Conservation (phyloP, 1,140 invertebrate genomes). For the Diachasma alloeum region DNA sequence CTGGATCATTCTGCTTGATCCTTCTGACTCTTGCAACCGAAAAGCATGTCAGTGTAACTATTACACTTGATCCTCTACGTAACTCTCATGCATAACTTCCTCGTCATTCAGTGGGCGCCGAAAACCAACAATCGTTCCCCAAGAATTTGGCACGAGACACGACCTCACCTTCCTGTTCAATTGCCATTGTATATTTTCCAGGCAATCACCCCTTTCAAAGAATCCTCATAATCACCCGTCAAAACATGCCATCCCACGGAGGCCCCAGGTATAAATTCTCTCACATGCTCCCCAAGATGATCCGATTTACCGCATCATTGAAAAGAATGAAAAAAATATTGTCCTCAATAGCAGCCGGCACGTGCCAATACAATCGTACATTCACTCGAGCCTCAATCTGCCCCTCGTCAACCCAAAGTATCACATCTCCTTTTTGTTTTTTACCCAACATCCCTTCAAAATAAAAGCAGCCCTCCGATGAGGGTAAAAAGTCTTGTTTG, state of each 20-base stretch:
- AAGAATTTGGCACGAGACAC: neutral
- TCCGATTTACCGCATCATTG: constrained; percentile 36
- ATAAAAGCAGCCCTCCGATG: neutral
- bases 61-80: too few relatives aligned
- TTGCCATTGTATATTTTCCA: neutral
- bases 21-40: too few relatives aligned
- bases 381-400: constrained; percentile 13
- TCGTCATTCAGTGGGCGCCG: too few relatives aligned
- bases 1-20: too few relatives aligned
- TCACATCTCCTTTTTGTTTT: neutral
- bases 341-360: constrained; percentile 24
- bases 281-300: constrained; percentile 18
- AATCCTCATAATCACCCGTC: constrained; percentile 3
- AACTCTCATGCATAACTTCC: too few relatives aligned
- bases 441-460: neutral
- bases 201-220: neutral
- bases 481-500: constrained; percentile 32
- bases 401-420: constrained; percentile 23
- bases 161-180: neutral
- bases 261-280: neutral
- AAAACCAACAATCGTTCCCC: neutral
- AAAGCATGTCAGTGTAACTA: too few relatives aligned
- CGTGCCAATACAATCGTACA: constrained; percentile 22
- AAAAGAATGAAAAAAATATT: constrained; percentile 27
- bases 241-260: neutral